Percentiles rank a stretch among this genome's conserved stretches.
phyloP scores from a whole-genome alignment of 2,888 invertebrate genomes.

The Carcina quercana region DNA sequence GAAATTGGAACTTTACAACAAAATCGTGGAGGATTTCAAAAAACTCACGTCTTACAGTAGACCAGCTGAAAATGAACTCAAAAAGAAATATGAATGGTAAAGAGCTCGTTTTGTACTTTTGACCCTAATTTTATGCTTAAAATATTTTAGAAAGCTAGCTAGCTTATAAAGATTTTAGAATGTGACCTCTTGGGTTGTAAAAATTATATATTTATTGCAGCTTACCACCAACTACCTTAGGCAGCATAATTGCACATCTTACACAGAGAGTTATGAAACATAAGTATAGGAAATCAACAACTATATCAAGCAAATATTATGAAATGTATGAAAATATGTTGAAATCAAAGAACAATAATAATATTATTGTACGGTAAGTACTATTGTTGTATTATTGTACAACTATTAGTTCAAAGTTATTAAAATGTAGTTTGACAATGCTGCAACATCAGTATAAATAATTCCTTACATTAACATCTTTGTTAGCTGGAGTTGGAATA shows the following conservation, averaged over 20 bases:
- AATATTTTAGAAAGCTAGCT: too few relatives aligned
- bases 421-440: too few relatives aligned
- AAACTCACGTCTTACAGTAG: slow-evolving; percentile 72
- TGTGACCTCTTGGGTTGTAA: too few relatives aligned
- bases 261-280: slow-evolving; percentile 78
- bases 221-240: slow-evolving; percentile 75
- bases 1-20: slow-evolving; percentile 59
- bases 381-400: neutral
- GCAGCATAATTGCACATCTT: slow-evolving; percentile 80
- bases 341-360: slow-evolving; percentile 62
- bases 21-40: slow-evolving; percentile 72
- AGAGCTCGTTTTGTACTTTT: neutral
- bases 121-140: too few relatives aligned
- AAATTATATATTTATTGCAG: slow-evolving; percentile 47
- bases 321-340: slow-evolving; percentile 68
- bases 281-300: slow-evolving; percentile 75
- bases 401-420: too few relatives aligned
- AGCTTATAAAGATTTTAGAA: too few relatives aligned
- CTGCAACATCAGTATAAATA: too few relatives aligned
- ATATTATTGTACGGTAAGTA: slow-evolving; percentile 77
- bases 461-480: too few relatives aligned
- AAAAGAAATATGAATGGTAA: slow-evolving; percentile 57
- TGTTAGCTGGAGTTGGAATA: too few relatives aligned
- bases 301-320: slow-evolving; percentile 71
- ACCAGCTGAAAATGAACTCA: slow-evolving; percentile 75